Percentiles rank a stretch among this genome's conserved stretches.
These are phyloP conservation scores for Drosophila putrida DNA, from an alignment of 2,888 invertebrate species.

Conservation along the genomic window DNA sequence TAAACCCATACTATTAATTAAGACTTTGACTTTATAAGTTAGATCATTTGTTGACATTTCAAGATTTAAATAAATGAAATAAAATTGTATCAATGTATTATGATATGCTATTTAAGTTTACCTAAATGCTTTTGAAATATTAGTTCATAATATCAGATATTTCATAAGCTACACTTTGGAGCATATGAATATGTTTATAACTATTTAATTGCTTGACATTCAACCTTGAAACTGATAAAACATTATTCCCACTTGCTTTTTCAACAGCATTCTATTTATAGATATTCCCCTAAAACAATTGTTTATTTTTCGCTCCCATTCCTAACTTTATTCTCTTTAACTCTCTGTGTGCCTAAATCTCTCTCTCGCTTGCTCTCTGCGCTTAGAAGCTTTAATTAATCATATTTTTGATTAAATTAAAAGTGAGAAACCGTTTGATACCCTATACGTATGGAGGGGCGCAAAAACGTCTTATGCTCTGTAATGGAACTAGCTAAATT, in stretches of 20 bases:
- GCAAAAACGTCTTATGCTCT: not conserved
- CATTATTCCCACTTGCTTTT: not conserved
- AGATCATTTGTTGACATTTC: no score
- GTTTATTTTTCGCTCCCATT: not conserved
- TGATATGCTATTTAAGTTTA: no score
- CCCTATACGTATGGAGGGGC: not conserved
- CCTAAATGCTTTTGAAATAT: no score
- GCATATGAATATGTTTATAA: no score
- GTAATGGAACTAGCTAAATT: not conserved
- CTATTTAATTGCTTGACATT: no score
- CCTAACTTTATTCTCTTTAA: not conserved
- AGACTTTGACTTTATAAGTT: no score
- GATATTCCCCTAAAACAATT: not conserved
- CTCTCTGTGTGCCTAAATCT: not conserved
- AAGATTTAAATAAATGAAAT: no score
- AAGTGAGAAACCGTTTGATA: not conserved
- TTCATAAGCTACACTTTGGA: no score
- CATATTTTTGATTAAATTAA: conserved; percentile 4
- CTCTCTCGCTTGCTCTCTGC: not conserved
- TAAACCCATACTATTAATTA: no score
- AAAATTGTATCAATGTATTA: no score
- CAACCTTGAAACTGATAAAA: not conserved
- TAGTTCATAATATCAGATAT: no score
- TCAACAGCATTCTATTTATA: not conserved
- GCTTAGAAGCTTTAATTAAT: not conserved